These are phyloP conservation scores for Sinocyclocheilus grahami DNA, from an alignment of 2,113 vertebrate genomes.

Conservation along the genomic window DNA sequence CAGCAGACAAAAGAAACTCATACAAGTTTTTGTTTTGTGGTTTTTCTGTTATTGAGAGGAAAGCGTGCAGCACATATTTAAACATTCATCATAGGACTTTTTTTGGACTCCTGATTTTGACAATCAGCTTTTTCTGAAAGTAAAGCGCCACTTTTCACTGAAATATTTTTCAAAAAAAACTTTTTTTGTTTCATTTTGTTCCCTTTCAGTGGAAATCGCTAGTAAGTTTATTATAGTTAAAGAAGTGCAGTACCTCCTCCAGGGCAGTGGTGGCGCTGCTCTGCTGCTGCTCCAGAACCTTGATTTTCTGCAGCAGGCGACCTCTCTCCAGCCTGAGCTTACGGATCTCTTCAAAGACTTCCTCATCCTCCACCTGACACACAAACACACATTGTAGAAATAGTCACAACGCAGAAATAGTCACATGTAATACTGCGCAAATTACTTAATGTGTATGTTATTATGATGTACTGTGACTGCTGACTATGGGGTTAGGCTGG, in stretches of 20 bases:
- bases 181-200: too few relatives aligned
- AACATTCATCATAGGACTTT: not conserved
- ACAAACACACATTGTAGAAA: not conserved
- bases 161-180: too few relatives aligned
- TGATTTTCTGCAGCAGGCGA: constrained; percentile 90
- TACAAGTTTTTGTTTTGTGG: not conserved
- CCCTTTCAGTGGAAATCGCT: not conserved
- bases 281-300: constrained; percentile 85
- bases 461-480: not conserved
- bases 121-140: not conserved
- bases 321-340: constrained; percentile 86
- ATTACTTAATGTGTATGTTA: not conserved
- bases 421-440: not conserved
- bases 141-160: not conserved
- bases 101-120: not conserved
- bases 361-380: constrained; percentile 79
- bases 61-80: not conserved
- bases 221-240: not conserved
- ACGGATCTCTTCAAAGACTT: constrained; percentile 91
- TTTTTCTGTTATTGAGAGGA: not conserved
- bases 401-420: not conserved
- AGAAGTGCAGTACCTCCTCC: constrained; percentile 72
- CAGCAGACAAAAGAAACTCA: not conserved
- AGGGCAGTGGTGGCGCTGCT: constrained; percentile 75
- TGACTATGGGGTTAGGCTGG: not conserved